Evolutionary conservation across 2,113 vertebrate species (phyloP), one percentile per base, ranked within the genome.

Genomic region (Corythaeola cristata): DNA sequence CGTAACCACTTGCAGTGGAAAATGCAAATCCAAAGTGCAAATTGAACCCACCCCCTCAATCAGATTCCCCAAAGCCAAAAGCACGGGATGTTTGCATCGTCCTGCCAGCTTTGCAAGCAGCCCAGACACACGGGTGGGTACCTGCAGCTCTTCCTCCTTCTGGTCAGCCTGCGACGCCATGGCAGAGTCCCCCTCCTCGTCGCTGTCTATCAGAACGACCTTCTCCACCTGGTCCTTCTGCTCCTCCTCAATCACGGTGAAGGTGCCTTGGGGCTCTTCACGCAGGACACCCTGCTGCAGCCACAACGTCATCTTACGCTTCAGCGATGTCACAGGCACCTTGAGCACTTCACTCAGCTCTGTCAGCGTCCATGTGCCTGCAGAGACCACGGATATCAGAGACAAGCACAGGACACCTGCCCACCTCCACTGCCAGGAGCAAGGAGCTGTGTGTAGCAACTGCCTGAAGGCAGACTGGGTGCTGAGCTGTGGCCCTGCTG

Each of bases 131-230:
- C 5, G 1, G 17, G n/a, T 11, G 2, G 27, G 37, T 81, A 99
- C 99, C 99, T 99, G 99, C 86, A 99, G 98, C 96, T 99, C 99
- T 95, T 99, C 99, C 97, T 99, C 99, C 80, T 99, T 99, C 98
- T 99, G 99, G 98, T 99, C 99, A 0, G 99, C 99, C 96, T 99
- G 99, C 0, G 99, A 99, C 23, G 99, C 99, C 97, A 99, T 99
- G 97, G 99, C 99, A 5, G 99, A 99, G 98, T 99, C 99, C 1
- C 99, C 98, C 89, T 99, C 99, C 69, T 99, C 99, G 0, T 99
- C 99, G 1, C 99, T 99, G 98, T 99, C 99, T 3, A 99, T 98
- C 72, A 99, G 98, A 96, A 99, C 98, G 24, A 99, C 98, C 71
- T 98, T 98, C 95, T 99, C 99, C 45, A 98, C 96, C 32, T 98